Conservation (phyloP, 2,797 vertebrate species). For the Notamacropus eugenii region DNA sequence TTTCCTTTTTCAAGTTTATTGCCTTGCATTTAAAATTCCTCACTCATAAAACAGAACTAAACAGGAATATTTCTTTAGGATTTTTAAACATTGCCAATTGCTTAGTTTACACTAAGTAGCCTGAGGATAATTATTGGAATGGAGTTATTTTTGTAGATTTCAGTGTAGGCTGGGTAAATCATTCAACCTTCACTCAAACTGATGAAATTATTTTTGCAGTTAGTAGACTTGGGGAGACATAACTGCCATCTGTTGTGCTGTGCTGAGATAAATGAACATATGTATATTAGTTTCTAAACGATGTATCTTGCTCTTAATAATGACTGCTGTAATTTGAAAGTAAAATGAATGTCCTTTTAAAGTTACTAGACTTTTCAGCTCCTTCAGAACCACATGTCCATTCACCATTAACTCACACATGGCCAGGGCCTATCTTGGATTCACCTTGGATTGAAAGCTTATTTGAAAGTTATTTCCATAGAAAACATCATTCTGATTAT, state of each 20-base stretch:
- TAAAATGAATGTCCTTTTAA: constrained; percentile 13
- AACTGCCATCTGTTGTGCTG: constrained; percentile 18
- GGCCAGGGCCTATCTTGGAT: background rate
- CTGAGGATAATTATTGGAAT: constrained; percentile 24
- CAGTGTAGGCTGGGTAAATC: constrained; percentile 3
- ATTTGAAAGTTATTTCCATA: background rate
- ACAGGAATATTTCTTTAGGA: constrained; percentile 16
- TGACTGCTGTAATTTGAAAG: background rate
- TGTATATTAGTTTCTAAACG: constrained; percentile 21
- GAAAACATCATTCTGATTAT: background rate
- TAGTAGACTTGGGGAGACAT: constrained; percentile 13
- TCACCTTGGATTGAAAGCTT: background rate
- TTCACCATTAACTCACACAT: background rate
- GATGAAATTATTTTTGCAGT: background rate
- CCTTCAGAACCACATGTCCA: background rate
- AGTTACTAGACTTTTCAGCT: constrained; percentile 22
- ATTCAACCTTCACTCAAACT: background rate
- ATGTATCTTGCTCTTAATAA: constrained; percentile 30
- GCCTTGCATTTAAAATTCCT: constrained; percentile 16
- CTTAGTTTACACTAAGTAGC: constrained; percentile 20
- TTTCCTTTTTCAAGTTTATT: constrained; percentile 20
- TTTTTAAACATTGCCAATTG: constrained; percentile 33
- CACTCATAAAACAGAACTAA: constrained; percentile 39
- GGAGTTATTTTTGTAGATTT: constrained; percentile 13
- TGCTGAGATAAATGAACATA: constrained; percentile 10